Conservation (phyloP, 35 echinoderm and acorn worm genomes). For the Ptychodera flava region DNA sequence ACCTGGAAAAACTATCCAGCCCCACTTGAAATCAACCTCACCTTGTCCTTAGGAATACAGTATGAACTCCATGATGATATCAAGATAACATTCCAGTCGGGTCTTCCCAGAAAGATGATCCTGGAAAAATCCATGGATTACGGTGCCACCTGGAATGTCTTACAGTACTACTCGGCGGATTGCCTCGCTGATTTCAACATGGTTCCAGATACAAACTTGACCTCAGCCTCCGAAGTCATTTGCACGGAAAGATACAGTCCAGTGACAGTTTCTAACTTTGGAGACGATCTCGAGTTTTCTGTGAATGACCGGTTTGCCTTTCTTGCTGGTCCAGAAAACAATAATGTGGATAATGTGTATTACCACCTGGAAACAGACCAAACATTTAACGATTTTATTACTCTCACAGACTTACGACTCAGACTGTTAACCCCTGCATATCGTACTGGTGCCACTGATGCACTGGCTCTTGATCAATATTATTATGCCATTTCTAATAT, state of each 20-base stretch:
- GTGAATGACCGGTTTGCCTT: background rate
- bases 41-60: conserved; percentile 38
- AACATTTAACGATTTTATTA: conserved; percentile 40
- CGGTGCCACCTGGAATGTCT: conserved; percentile 41
- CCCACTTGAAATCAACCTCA: conserved; percentile 45
- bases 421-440: conserved; percentile 26
- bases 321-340: conserved; percentile 8
- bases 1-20: conserved; percentile 40
- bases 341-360: conserved; percentile 14
- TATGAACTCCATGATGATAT: conserved; percentile 34
- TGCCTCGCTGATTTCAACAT: conserved; percentile 49
- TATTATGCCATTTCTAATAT: conserved; percentile 7
- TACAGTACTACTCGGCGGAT: conserved; percentile 58
- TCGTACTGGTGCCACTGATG: background rate
- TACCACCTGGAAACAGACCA: conserved; percentile 27
- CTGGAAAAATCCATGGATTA: conserved; percentile 61
- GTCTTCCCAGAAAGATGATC: conserved; percentile 24
- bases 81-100: conserved; percentile 20
- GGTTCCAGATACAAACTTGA: background rate
- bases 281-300: background rate
- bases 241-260: background rate
- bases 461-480: background rate
- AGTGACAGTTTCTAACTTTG: background rate
- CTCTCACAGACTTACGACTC: conserved; percentile 36
- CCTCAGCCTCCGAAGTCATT: background rate